Conservation (phyloP, 2,888 invertebrate species). For the Julus scandinavius region DNA sequence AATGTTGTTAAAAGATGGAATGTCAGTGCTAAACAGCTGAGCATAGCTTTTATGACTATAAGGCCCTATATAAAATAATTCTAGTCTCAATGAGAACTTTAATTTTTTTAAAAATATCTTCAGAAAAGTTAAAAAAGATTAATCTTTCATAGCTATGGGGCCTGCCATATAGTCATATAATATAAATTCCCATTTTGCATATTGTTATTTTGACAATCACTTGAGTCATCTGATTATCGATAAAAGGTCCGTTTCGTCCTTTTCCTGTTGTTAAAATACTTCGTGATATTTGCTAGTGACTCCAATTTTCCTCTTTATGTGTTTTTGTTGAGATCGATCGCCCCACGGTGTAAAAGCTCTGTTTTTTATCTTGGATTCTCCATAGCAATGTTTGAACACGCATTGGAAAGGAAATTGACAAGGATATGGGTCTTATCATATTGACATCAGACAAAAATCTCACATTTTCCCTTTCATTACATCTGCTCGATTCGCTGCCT, state of each 20-base stretch:
- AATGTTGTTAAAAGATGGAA: too few relatives aligned
- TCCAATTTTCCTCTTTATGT: not conserved
- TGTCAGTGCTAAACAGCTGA: too few relatives aligned
- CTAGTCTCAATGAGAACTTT: too few relatives aligned
- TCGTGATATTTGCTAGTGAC: not conserved
- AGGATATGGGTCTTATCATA: conserved; percentile 23
- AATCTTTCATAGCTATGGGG: too few relatives aligned
- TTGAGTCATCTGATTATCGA: too few relatives aligned
- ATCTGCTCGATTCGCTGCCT: conserved; percentile 22
- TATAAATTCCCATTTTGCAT: too few relatives aligned
- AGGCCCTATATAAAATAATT: too few relatives aligned
- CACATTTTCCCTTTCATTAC: conserved; percentile 29
- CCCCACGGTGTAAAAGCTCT: not conserved
- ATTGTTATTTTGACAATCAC: too few relatives aligned
- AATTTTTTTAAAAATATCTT: too few relatives aligned
- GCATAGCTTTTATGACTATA: too few relatives aligned
- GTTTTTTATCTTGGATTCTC: not conserved
- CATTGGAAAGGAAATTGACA: conserved; percentile 22
- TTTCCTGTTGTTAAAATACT: not conserved
- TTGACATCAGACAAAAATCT: conserved; percentile 30
- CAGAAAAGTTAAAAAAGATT: too few relatives aligned
- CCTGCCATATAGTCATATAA: too few relatives aligned
- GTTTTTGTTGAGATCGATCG: not conserved
- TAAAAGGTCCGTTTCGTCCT: not conserved
- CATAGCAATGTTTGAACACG: not conserved